A percentile compares a stretch with the other conserved stretches of the same genome.
These are phyloP conservation scores for Sinodicranocentrus sp. DNA, from an alignment of 2,888 invertebrate genomes.

Conservation along the genomic window DNA sequence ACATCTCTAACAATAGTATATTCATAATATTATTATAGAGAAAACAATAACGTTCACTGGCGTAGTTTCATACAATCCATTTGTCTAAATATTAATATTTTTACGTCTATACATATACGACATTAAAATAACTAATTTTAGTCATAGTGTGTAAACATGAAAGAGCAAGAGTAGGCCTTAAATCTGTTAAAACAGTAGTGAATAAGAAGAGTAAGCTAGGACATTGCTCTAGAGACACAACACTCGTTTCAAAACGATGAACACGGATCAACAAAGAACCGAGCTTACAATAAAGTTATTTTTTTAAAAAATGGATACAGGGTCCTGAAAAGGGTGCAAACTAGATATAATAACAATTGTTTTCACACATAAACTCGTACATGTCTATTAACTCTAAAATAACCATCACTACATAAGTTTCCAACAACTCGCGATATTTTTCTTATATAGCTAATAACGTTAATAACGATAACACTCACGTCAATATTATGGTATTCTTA, in stretches of 20 bases:
- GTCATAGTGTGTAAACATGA: slow-evolving; percentile 45
- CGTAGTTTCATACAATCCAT: neutral
- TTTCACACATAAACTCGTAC: too few species aligned
- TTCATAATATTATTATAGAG: neutral
- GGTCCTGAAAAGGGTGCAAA: too few species aligned
- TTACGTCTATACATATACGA: neutral
- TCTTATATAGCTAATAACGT: too few species aligned
- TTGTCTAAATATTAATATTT: neutral
- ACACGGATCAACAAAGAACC: slow-evolving; percentile 10
- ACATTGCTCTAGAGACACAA: slow-evolving; percentile 2
- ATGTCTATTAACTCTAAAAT: neutral
- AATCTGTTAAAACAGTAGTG: slow-evolving; percentile 35
- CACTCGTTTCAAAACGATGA: slow-evolving; percentile 9
- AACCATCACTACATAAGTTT: too few species aligned
- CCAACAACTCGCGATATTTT: too few species aligned
- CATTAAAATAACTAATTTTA: too few species aligned
- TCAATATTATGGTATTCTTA: neutral
- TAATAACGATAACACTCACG: too few species aligned
- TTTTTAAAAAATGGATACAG: too few species aligned
- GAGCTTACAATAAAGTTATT: neutral
- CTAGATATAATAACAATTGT: too few species aligned
- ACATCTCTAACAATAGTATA: neutral
- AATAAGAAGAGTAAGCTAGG: slow-evolving; percentile 4
- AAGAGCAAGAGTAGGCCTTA: slow-evolving; percentile 69
- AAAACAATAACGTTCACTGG: neutral